A percentile compares a stretch with the other conserved stretches of the same genome.
Evolutionary conservation across 2,113 vertebrate species (phyloP).

Genomic region (Aegypius monachus): DNA sequence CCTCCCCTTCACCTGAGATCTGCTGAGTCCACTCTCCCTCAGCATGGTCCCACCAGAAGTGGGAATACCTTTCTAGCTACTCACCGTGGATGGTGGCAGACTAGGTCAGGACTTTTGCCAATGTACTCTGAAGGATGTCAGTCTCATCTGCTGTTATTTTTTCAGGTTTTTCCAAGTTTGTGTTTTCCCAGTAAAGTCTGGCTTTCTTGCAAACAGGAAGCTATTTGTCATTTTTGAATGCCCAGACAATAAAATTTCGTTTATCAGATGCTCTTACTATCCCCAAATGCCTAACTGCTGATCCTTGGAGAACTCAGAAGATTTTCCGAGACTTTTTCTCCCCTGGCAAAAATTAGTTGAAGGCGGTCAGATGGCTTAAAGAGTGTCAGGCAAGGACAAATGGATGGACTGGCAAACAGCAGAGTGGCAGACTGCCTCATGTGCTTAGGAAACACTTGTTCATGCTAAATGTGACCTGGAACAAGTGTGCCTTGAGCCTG

Average conservation of each 20-base stretch:
- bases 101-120: neutral
- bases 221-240: neutral
- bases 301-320: neutral
- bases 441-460: neutral
- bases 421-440: neutral
- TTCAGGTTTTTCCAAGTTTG: neutral
- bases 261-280: neutral
- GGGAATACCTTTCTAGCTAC: neutral
- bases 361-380: neutral
- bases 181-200: neutral
- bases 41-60: neutral
- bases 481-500: neutral
- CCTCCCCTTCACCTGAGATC: neutral
- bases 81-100: neutral
- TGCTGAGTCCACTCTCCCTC: neutral
- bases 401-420: neutral
- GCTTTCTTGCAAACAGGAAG: neutral
- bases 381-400: neutral
- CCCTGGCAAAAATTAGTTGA: neutral
- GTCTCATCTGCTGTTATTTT: neutral
- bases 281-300: neutral
- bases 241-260: neutral
- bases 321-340: neutral
- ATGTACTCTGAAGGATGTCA: neutral
- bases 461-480: neutral